Conservation (phyloP, 2,113 vertebrate species). For the Gorilla gorilla region DNA sequence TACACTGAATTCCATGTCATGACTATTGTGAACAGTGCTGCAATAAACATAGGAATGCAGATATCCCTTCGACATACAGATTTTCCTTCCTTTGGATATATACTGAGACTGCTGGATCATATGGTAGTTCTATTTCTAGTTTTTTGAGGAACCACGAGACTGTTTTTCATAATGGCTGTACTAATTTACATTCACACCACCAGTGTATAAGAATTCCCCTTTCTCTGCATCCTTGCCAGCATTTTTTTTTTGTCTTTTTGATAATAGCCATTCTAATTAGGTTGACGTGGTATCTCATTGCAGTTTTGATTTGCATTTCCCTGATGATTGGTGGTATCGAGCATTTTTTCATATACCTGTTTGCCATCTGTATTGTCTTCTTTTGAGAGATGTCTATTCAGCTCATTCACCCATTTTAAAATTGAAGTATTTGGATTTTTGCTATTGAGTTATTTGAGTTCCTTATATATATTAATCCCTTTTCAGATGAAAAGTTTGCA, state of each 20-base stretch:
- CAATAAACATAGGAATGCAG: background rate
- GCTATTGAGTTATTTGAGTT: background rate
- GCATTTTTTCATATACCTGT: background rate
- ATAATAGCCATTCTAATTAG: background rate
- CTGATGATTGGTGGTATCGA: background rate
- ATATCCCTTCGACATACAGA: background rate
- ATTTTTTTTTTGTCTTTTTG: background rate
- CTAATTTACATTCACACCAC: background rate
- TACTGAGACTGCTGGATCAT: background rate
- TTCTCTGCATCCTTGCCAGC: background rate
- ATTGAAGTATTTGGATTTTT: background rate
- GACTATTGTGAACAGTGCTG: background rate
- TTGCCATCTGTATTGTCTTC: background rate
- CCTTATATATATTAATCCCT: background rate
- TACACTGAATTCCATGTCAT: background rate
- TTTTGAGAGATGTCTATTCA: background rate
- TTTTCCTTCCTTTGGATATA: background rate
- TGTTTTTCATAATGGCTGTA: background rate
- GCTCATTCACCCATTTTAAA: background rate
- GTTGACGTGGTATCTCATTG: background rate
- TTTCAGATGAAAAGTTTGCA: background rate
- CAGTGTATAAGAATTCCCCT: background rate
- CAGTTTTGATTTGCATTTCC: background rate
- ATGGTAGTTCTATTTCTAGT: background rate
- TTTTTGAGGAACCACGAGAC: background rate